Conservation (phyloP, 92 coral and sea anemone species). For the Anthopleura xanthogrammica region DNA sequence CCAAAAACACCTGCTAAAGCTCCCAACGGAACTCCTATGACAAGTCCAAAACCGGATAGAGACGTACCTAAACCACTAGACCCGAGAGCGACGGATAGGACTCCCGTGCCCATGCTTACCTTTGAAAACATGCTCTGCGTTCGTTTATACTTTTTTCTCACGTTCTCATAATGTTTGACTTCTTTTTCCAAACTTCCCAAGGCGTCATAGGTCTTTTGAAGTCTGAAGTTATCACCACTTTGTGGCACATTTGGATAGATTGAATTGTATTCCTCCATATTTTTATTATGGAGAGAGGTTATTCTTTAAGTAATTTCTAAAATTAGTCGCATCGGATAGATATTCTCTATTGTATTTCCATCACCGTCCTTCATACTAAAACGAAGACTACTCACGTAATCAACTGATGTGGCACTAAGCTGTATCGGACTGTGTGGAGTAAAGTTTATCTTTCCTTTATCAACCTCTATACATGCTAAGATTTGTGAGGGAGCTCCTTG, state of each 20-base stretch:
- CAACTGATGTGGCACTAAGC: conserved; percentile 10
- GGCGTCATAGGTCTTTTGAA: conserved; percentile 38
- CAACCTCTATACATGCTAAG: conserved; percentile 22
- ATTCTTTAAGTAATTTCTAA: conserved; percentile 24
- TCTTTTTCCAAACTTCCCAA: conserved; percentile 45
- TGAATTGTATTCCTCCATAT: conserved; percentile 21
- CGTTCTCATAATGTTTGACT: conserved; percentile 47
- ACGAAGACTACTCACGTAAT: conserved; percentile 26
- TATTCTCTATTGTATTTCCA: conserved; percentile 14
- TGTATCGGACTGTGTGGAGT: conserved; percentile 11
- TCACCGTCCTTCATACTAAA: conserved; percentile 11
- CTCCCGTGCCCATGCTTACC: conserved; percentile 33
- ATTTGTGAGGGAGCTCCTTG: conserved; percentile 17
- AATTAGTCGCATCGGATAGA: conserved; percentile 18
- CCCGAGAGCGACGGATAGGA: conserved; percentile 38
- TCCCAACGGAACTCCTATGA: conserved; percentile 44
- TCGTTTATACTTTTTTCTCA: conserved; percentile 49
- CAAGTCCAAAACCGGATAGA: conserved; percentile 50
- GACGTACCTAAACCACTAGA: conserved; percentile 48
- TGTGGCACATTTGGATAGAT: conserved; percentile 38
- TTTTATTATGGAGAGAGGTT: conserved; percentile 26
- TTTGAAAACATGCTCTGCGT: conserved; percentile 33
- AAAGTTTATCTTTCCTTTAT: conserved; percentile 15
- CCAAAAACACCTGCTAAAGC: conserved; percentile 50
- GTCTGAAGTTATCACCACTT: conserved; percentile 36